phyloP scores from a whole-genome alignment of 2,888 invertebrate genomes.

The Zonitis immaculata region DNA sequence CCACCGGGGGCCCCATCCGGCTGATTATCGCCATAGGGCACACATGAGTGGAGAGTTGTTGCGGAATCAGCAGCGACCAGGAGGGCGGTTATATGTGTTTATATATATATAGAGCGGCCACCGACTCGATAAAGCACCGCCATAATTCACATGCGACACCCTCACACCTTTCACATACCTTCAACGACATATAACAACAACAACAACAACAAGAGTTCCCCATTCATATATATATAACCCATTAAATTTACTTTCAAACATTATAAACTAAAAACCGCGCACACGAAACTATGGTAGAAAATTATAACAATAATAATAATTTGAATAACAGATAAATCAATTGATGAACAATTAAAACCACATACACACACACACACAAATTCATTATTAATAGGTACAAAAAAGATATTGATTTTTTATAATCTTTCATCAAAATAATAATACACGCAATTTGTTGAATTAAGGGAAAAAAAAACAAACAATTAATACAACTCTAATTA shows the following conservation, averaged over 20 bases:
- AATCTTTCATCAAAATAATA: background rate
- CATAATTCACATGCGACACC: conserved; percentile 38
- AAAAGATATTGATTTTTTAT: background rate
- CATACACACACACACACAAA: background rate
- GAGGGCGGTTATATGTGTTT: too few species aligned
- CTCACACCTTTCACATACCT: conserved; percentile 32
- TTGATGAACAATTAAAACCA: background rate
- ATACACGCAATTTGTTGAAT: background rate
- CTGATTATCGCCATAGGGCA: conserved; percentile 41
- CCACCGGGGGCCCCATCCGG: conserved; percentile 21
- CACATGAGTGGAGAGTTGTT: conserved; percentile 42
- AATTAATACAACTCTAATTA: background rate
- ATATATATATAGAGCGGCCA: conserved; percentile 21
- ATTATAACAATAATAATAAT: background rate
- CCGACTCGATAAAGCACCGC: conserved; percentile 38
- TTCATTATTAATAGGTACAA: too few species aligned
- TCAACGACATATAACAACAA: too few species aligned
- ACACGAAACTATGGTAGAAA: background rate
- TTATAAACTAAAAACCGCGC: background rate
- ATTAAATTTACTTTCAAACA: background rate
- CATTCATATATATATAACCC: conserved; percentile 19
- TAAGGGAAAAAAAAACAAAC: background rate
- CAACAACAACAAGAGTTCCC: conserved; percentile 12
- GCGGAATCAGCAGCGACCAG: conserved; percentile 42
- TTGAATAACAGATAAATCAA: background rate